Percentiles rank a stretch among this genome's conserved stretches.
Evolutionary conservation across 2,888 invertebrate species (phyloP).

Genomic region (Eupsilia transversa): DNA sequence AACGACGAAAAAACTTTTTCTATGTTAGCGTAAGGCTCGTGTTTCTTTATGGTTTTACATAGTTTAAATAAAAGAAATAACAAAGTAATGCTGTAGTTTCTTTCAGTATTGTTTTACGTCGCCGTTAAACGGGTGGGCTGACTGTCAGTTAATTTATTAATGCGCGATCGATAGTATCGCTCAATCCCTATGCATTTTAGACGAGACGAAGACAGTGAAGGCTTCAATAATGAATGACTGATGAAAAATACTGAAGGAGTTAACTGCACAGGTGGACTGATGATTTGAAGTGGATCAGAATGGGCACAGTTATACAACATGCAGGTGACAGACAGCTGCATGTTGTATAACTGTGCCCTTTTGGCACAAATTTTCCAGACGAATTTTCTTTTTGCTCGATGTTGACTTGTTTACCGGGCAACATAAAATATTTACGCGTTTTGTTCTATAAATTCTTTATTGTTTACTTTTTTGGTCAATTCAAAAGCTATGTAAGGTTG

Average conservation of each 20-base stretch:
- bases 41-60: slow-evolving; percentile 25
- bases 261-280: slow-evolving; percentile 30
- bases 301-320: slow-evolving; percentile 12
- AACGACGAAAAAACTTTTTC: slow-evolving; percentile 40
- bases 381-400: slow-evolving; percentile 13
- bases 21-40: slow-evolving; percentile 13
- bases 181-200: slow-evolving; percentile 48
- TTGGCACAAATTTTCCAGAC: neutral
- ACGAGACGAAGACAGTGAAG: slow-evolving; percentile 34
- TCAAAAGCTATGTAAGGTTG: slow-evolving; percentile 16
- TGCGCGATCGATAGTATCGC: slow-evolving; percentile 41
- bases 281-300: slow-evolving; percentile 10
- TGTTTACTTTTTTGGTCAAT: slow-evolving; percentile 20
- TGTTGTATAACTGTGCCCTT: too few relatives aligned
- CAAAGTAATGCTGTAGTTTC: slow-evolving; percentile 17
- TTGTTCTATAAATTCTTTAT: slow-evolving; percentile 1
- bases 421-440: slow-evolving; percentile 10
- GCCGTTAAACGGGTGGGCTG: slow-evolving; percentile 24
- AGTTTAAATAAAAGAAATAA: slow-evolving; percentile 38
- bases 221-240: slow-evolving; percentile 32
- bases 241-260: slow-evolving; percentile 17
- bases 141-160: slow-evolving; percentile 50
- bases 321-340: neutral
- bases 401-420: slow-evolving; percentile 5
- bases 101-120: slow-evolving; percentile 27